A percentile compares a stretch with the other conserved stretches of the same genome.
These are phyloP conservation scores for Lycia hirtaria DNA, from an alignment of 2,888 invertebrate genomes.

Conservation along the genomic window DNA sequence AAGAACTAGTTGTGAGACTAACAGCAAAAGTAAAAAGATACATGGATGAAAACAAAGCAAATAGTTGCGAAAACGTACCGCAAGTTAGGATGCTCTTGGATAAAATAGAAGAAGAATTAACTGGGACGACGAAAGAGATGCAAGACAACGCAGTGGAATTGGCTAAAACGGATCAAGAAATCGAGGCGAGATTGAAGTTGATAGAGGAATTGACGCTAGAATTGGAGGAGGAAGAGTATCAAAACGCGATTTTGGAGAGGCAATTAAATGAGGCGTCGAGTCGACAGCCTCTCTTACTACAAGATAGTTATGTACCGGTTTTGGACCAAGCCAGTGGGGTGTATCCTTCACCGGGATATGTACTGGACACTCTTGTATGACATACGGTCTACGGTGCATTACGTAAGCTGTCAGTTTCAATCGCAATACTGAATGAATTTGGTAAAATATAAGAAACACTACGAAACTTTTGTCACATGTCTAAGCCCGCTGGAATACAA, in stretches of 20 bases:
- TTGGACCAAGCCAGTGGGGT: conserved; percentile 63
- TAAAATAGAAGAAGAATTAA: conserved; percentile 82
- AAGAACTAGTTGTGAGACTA: conserved; percentile 89
- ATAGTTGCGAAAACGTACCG: conserved; percentile 77
- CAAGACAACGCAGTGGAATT: conserved; percentile 80
- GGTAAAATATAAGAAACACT: too few relatives aligned
- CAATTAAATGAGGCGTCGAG: conserved; percentile 77
- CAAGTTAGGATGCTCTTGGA: conserved; percentile 79
- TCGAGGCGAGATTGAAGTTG: conserved; percentile 82
- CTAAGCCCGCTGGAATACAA: too few relatives aligned
- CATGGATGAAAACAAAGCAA: conserved; percentile 80
- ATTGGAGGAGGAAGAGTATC: conserved; percentile 78
- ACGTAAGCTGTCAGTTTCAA: neutral
- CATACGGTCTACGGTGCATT: conserved; percentile 46
- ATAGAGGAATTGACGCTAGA: conserved; percentile 83
- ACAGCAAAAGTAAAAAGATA: conserved; percentile 87
- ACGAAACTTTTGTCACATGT: too few relatives aligned
- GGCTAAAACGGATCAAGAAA: conserved; percentile 78
- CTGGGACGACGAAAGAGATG: conserved; percentile 81
- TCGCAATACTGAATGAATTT: neutral
- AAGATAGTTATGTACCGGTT: conserved; percentile 79
- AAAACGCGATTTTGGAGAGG: conserved; percentile 79
- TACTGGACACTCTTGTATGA: conserved; percentile 82
- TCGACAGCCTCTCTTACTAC: conserved; percentile 75
- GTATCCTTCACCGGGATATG: conserved; percentile 58